Conservation (phyloP, 2,113 vertebrate genomes). For the Potamarius usumacintae region DNA sequence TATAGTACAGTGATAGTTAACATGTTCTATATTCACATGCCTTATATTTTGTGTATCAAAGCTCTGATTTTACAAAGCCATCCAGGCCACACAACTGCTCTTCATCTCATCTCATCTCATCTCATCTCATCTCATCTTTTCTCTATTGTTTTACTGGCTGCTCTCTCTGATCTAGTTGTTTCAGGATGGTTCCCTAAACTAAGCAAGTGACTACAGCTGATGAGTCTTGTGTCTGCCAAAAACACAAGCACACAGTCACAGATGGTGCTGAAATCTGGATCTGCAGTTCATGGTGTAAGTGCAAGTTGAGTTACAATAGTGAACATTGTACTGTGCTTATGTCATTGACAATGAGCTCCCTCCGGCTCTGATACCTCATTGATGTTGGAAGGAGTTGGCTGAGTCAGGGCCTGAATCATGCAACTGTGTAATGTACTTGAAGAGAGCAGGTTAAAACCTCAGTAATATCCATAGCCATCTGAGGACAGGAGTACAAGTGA, state of each 20-base stretch:
- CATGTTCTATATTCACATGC: conserved; percentile 1
- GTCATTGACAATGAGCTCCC: background rate
- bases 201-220: conserved; percentile 22
- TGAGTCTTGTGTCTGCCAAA: conserved; percentile 11
- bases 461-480: background rate
- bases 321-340: conserved; percentile 5
- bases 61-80: conserved; percentile 7
- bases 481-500: background rate
- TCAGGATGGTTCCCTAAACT: background rate
- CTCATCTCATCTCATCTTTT: background rate
- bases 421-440: background rate
- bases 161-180: background rate
- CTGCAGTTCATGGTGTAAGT: background rate
- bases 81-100: background rate
- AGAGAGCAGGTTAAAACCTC: background rate
- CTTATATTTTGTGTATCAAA: background rate
- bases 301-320: background rate
- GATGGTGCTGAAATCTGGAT: conserved; percentile 24
- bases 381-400: conserved; percentile 4
- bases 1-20: background rate
- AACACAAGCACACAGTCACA: background rate
- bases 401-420: background rate
- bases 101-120: background rate
- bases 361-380: background rate
- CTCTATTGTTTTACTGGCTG: background rate